These are phyloP conservation scores for Pseudanteris insignis DNA, from an alignment of 2,888 invertebrate genomes.

Conservation along the genomic window DNA sequence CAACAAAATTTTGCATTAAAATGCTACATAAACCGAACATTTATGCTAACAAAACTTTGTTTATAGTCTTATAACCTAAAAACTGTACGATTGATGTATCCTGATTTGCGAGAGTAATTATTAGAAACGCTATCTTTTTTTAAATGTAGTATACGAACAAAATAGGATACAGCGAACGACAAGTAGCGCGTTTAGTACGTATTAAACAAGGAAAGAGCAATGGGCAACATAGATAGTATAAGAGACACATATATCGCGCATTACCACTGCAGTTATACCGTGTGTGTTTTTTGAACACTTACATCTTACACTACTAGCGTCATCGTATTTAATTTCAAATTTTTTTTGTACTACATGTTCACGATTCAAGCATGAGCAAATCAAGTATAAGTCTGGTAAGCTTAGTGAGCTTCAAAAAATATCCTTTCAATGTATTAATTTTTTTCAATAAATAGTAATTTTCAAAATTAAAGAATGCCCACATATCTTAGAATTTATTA, in stretches of 20 bases:
- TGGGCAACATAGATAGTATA: background rate
- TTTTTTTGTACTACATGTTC: too few relatives aligned
- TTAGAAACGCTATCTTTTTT: background rate
- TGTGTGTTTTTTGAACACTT: too few relatives aligned
- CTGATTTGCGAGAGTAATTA: conserved; percentile 1
- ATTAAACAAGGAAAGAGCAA: background rate
- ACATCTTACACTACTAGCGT: too few relatives aligned
- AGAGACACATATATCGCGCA: background rate
- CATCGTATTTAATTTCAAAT: too few relatives aligned
- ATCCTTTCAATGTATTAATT: too few relatives aligned
- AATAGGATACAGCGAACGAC: background rate
- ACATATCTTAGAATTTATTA: too few relatives aligned
- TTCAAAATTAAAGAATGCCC: too few relatives aligned
- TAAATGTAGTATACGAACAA: background rate
- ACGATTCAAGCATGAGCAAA: too few relatives aligned
- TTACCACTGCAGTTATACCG: background rate
- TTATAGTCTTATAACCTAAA: conserved; percentile 64
- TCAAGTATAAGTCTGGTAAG: too few relatives aligned
- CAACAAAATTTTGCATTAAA: conserved; percentile 47
- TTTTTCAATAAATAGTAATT: too few relatives aligned
- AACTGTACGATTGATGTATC: conserved; percentile 26
- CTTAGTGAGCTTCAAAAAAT: too few relatives aligned
- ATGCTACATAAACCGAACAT: conserved; percentile 50
- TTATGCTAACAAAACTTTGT: conserved; percentile 60
- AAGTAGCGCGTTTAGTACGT: background rate